These are phyloP conservation scores for Acleris holmiana DNA, from an alignment of 2,888 invertebrate species.

Conservation along the genomic window DNA sequence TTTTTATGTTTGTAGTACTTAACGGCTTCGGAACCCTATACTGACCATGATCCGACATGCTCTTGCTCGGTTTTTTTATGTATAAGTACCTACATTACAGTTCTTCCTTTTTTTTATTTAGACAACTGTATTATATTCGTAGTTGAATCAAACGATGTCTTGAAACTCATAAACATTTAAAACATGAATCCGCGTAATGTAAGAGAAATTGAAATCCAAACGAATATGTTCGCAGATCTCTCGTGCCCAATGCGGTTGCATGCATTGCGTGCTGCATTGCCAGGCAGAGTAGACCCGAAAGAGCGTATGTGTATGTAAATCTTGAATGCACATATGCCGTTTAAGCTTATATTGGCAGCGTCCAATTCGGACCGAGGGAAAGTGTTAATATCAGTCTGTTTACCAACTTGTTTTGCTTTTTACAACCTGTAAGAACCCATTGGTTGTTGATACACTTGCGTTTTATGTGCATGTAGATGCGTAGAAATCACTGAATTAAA, in stretches of 20 bases:
- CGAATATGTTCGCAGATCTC: conserved; percentile 31
- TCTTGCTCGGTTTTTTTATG: too few relatives aligned
- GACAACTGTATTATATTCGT: too few relatives aligned
- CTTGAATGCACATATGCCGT: neutral
- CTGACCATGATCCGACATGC: too few relatives aligned
- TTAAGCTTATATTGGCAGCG: neutral
- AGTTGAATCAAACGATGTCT: too few relatives aligned
- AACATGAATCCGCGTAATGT: conserved; percentile 13
- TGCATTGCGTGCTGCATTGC: conserved; percentile 13
- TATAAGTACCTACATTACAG: too few relatives aligned
- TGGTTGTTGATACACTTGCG: neutral
- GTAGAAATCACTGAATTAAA: neutral
- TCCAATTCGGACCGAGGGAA: conserved; percentile 23
- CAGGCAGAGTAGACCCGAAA: neutral
- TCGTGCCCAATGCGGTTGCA: conserved; percentile 9
- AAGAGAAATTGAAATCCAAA: conserved; percentile 36
- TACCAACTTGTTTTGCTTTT: conserved; percentile 31
- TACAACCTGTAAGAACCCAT: conserved; percentile 10
- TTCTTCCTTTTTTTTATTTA: too few relatives aligned
- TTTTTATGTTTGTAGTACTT: too few relatives aligned
- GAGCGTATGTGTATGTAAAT: neutral
- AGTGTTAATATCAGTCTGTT: conserved; percentile 32
- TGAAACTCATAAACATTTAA: neutral
- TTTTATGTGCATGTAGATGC: neutral
- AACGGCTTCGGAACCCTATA: too few relatives aligned